Evolutionary conservation across 2,797 vertebrate species (phyloP), one percentile per base, ranked within the genome.

Genomic region (Lateolabrax maculatus): DNA sequence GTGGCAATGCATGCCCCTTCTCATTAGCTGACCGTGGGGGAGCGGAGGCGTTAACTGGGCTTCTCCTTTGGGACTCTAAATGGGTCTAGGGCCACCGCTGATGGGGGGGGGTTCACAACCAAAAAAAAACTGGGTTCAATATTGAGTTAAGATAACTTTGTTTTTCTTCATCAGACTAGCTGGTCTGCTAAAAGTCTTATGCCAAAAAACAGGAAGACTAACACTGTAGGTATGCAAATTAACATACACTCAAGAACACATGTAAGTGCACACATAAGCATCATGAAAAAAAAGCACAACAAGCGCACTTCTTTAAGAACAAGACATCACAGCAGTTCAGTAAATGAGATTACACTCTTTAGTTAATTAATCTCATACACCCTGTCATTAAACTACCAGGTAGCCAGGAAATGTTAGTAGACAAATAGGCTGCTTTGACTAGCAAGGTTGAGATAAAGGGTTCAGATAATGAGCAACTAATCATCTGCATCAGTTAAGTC

Each of bases 381-480:
- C 74, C 75, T 84, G 66, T 86, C 85, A 84, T 86, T 89, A 86
- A 90, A 89, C 67, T 67, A 72, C 41, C 70, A 81, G 77, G 71
- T 87, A 90, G 62, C 83, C 79, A 9, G 48, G 77, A 86, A 79
- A 69, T 71, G 85, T 91, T 92, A 85, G 85, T 68, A 83, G 89
- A 95, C 90, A 95, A 95, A 94, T 91, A 75, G 87, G 86, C 82
- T 70, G 80, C 89, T 93, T 92, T 93, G 80, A 87, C 90, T 83
- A 87, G 90, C 87, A 84, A 83, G 90, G 69, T 74, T 75, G 75
- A 89, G 89, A 94, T 94, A 94, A 95, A 94, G 90, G 91, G 77
- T 87, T 90, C 53, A 83, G 83, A 92, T 95, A 94, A 95, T 87
- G 90, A 94, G 89, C 79, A 80, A 91, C 89, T 94, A 94, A 92